Percentiles rank a stretch among this genome's conserved stretches.
Conservation (phyloP, 2,113 vertebrate genomes). For the Sylvilagus bachmani region DNA sequence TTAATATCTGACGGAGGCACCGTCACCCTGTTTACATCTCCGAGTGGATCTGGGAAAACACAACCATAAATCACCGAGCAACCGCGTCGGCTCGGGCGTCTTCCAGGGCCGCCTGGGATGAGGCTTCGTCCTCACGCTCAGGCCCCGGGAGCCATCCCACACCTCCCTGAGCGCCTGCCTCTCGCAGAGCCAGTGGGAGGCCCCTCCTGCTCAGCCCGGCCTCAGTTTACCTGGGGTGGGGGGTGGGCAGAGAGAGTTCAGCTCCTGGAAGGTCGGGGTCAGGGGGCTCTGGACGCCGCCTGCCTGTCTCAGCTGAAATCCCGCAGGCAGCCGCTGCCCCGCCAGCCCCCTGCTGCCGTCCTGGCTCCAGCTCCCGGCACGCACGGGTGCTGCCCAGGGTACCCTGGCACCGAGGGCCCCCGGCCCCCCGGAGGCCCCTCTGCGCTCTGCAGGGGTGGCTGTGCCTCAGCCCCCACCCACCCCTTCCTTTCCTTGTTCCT, state of each 20-base stretch:
- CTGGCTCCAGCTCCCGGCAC: no score
- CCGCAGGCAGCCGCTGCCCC: rapidly evolving
- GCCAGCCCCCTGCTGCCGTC: no score
- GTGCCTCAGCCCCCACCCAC: no score
- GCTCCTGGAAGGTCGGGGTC: background rate
- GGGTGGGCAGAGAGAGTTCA: no score
- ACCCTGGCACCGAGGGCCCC: rapidly evolving
- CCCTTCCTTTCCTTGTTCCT: rapidly evolving
- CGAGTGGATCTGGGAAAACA: constrained; percentile 38
- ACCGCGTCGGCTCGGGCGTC: background rate
- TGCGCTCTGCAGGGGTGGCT: background rate
- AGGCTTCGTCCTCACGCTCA: rapidly evolving
- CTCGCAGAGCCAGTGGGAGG: no score
- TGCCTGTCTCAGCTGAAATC: rapidly evolving
- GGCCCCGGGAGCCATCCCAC: rapidly evolving
- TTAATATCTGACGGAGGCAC: constrained; percentile 66
- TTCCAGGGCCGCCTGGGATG: background rate
- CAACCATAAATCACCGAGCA: background rate
- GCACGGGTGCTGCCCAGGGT: rapidly evolving
- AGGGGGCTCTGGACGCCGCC: background rate
- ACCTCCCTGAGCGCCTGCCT: no score
- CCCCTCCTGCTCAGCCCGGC: background rate
- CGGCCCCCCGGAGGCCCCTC: rapidly evolving
- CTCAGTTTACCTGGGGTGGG: no score
- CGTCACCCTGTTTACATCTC: constrained; percentile 67